Base-by-base conservation (phyloP, 1,140 invertebrate genomes). In the Ectropis grisescens region DNA sequence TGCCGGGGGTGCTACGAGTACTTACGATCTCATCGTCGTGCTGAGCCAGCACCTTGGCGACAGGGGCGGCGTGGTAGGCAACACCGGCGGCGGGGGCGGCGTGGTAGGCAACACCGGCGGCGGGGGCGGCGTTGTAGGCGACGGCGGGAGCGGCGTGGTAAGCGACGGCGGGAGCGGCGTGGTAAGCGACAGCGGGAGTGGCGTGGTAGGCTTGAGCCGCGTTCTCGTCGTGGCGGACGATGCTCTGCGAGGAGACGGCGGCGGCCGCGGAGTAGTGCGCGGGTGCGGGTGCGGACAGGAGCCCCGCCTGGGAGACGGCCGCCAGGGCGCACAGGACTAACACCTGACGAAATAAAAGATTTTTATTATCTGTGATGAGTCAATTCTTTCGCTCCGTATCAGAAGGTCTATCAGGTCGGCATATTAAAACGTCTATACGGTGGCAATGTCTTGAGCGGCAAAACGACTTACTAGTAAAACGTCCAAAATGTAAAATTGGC, bases 221-320 rank as follows among this genome's bases (percentile, higher is more conserved):
- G 15, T 47, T 41, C 33, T 53, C 39, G n/a, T 65, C 57, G 27
- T 65, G 55, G 15, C 57, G 57, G 2, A 64, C 58, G 43, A 74
- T 70, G 50, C 52, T 70, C 39, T 69, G 65, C 11, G 66, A 74
- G 6, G 64, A 67, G 8, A 70, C 64, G 2, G 68, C 62, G 2
- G 33, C 60, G 1, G 59, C 61, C 9, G 58, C 31, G 1, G 65
- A 62, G 44, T 67, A 69, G 29, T 69, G 65, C n/a, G 44, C 49
- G 8, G 46, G 51, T n/a, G n/a, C n/a, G n/a, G n/a, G n/a, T 6
- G 38, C 46, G 2, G 54, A 41, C 29, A 70, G 26, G 15, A 69
- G 53, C 27, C 64, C 68, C 12, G 66, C 68, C 35, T 49, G 48
- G 37, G 55, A 44, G 24, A 56, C 59, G 2, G 60, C 64, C 37